Base-by-base conservation (phyloP, 2,888 invertebrate genomes). In the Drosophila infuscata region DNA sequence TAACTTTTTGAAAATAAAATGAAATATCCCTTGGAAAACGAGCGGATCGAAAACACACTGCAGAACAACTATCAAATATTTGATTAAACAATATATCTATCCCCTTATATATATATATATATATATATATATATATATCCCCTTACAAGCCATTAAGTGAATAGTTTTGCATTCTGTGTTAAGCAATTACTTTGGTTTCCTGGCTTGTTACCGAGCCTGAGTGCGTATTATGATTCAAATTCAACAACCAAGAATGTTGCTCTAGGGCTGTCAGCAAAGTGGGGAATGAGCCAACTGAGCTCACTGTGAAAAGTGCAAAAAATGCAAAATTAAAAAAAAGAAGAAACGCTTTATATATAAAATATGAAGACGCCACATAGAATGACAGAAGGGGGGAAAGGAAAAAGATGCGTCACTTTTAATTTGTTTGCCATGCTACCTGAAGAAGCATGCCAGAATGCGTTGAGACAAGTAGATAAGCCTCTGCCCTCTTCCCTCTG, bases 371-470 rank as follows among this genome's bases (percentile, higher is more conserved):
- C 33, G 65, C 43, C 61, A 20, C 25, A 66, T 41, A 17, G 33
- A 17, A 33, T 15, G 11, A 2, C 15, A 25, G 35, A 7, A 4
- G 32, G n/a, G 51, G 51, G 17, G 11, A 43, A 29, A 12, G 65
- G 57, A 56, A 65, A 63, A 68, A 77, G 73, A 78, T 86, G 86
- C 86, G 81, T 85, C 86, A 77, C 76, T 86, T 88, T 86, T 86
- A 89, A 89, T 88, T 89, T 86, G 88, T 85, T 86, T 88, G 81
- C 85, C 85, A 57, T 62, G 72, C 58, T 62, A 49, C 56, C 70
- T 66, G 57, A 46, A 38, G 36, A 51, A 62, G 51, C 56, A 56
- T 69, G 63, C 32, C 15, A 63, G 51, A 46, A 35, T 48, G 57
- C 63, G 59, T 63, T 33, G 57, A 51, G 48, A 33, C 64, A 59